Percentiles rank a stretch among this genome's conserved stretches.
These are phyloP conservation scores for Lepidochrysops patricia DNA, from an alignment of 2,888 invertebrate species.

Conservation along the genomic window DNA sequence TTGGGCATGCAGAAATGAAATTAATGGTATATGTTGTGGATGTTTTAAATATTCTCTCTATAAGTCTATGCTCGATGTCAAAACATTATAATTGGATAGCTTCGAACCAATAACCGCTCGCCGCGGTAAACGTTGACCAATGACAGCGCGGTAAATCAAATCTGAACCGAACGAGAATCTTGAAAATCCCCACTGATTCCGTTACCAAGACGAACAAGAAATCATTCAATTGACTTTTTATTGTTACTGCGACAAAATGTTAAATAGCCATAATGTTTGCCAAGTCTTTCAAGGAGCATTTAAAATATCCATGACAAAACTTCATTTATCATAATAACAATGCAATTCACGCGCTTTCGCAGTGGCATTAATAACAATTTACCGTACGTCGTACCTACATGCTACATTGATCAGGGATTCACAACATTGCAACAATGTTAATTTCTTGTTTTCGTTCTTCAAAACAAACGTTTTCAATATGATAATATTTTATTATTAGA, in stretches of 20 bases:
- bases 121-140: too few species aligned
- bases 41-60: too few species aligned
- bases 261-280: background rate
- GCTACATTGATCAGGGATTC: slow-evolving; percentile 25
- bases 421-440: slow-evolving; percentile 29
- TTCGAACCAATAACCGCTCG: too few species aligned
- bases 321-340: slow-evolving; percentile 55
- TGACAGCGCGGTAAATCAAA: too few species aligned
- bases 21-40: slow-evolving; percentile 32
- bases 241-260: background rate
- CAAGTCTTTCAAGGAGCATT: slow-evolving; percentile 14
- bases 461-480: background rate
- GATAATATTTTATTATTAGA: background rate
- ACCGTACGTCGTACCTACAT: slow-evolving; percentile 29
- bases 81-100: too few species aligned
- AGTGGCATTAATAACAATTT: slow-evolving; percentile 63
- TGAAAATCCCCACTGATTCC: too few species aligned
- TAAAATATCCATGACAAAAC: slow-evolving; percentile 44
- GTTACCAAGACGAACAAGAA: background rate
- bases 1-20: slow-evolving; percentile 73
- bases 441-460: background rate
- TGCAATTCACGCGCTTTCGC: slow-evolving; percentile 53
- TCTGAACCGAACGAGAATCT: too few species aligned
- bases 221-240: background rate
- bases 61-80: too few species aligned